Percentiles rank a stretch among this genome's conserved stretches.
Evolutionary conservation across 2,113 vertebrate species (phyloP).

Genomic region (Propithecus coquereli): DNA sequence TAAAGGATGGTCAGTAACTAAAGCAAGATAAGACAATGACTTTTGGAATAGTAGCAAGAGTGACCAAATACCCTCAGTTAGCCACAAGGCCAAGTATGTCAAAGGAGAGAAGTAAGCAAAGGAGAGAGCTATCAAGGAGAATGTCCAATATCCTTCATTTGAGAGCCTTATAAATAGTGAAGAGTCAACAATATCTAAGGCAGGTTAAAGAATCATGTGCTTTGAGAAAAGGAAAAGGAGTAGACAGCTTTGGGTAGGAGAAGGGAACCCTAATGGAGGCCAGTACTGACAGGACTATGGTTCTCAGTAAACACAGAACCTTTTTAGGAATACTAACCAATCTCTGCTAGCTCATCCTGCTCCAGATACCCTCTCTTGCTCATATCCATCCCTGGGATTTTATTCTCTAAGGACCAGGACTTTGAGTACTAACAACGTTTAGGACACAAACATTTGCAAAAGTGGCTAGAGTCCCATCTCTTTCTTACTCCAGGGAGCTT

Average conservation of each 20-base stretch:
- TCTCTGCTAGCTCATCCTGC: neutral
- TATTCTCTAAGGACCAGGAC: neutral
- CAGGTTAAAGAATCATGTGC: neutral
- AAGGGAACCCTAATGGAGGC: neutral
- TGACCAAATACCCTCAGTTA: neutral
- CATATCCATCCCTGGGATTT: neutral
- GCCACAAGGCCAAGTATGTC: neutral
- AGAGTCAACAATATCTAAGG: neutral
- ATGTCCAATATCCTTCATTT: neutral
- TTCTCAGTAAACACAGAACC: neutral
- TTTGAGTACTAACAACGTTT: neutral
- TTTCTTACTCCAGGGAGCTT: neutral
- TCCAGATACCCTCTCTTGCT: neutral
- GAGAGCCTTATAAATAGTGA: neutral
- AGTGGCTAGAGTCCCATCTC: neutral
- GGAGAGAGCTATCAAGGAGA: neutral
- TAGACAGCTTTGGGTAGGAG: neutral
- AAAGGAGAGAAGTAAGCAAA: constrained; percentile 5
- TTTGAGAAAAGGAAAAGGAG: neutral
- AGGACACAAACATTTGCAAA: constrained; percentile 31
- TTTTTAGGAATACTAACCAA: constrained; percentile 12
- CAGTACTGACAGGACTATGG: neutral
- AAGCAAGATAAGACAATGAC: neutral
- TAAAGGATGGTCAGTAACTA: neutral
- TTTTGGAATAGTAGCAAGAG: neutral